These are phyloP conservation scores for Ciona savignyi DNA, from an alignment of 23 tunicate species.

Conservation along the genomic window DNA sequence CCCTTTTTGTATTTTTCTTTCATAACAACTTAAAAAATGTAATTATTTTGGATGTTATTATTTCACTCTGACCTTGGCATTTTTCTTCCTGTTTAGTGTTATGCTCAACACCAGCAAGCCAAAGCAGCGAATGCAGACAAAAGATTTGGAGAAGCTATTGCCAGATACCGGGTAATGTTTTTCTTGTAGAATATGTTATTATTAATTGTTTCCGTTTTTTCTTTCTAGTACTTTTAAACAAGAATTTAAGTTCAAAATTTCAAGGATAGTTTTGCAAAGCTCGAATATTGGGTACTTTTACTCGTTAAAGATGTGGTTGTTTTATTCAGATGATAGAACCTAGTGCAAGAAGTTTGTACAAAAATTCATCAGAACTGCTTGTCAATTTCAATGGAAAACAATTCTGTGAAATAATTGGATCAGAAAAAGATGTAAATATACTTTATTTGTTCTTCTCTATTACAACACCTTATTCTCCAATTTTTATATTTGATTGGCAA, in stretches of 20 bases:
- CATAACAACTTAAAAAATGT: too few relatives aligned
- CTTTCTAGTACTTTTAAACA: too few relatives aligned
- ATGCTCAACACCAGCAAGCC: slow-evolving; percentile 75
- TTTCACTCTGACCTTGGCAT: too few relatives aligned
- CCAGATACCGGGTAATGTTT: slow-evolving; percentile 66
- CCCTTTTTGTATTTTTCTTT: too few relatives aligned
- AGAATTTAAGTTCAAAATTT: too few relatives aligned
- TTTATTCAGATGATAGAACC: slow-evolving; percentile 64
- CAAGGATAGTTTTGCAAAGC: background rate
- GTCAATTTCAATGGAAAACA: slow-evolving; percentile 26
- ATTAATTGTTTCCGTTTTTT: too few relatives aligned
- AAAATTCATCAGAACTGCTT: slow-evolving; percentile 18
- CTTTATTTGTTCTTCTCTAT: background rate
- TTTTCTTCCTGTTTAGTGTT: slow-evolving; percentile 51
- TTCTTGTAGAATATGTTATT: too few relatives aligned
- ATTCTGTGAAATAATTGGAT: slow-evolving; percentile 5
- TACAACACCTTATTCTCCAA: too few relatives aligned
- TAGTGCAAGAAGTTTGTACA: slow-evolving; percentile 37
- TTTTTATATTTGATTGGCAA: too few relatives aligned
- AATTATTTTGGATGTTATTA: too few relatives aligned
- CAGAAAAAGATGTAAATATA: slow-evolving; percentile 36
- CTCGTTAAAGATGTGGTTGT: background rate
- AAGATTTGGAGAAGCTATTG: slow-evolving; percentile 79
- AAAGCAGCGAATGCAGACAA: slow-evolving; percentile 39
- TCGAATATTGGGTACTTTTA: background rate